A percentile compares a stretch with the other conserved stretches of the same genome.
Conservation (phyloP, 2,113 vertebrate genomes). For the Aegithalos caudatus region DNA sequence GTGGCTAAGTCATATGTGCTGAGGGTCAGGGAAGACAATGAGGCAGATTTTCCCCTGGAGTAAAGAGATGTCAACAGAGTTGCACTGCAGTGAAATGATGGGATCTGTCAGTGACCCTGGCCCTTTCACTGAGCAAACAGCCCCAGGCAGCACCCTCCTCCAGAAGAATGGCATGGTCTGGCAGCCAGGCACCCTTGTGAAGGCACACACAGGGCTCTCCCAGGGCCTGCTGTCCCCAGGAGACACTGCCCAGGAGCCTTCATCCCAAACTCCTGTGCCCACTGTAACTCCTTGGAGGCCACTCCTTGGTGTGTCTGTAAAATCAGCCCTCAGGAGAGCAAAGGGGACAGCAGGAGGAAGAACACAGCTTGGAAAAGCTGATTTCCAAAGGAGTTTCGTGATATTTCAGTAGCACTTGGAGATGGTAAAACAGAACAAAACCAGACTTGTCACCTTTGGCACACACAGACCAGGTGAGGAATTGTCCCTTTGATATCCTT, state of each 20-base stretch:
- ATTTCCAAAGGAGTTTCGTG: background rate
- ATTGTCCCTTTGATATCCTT: background rate
- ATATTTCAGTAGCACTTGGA: background rate
- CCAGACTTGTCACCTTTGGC: background rate
- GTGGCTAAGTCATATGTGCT: constrained; percentile 48
- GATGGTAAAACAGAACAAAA: background rate
- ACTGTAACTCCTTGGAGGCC: fast-evolving
- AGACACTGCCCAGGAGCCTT: background rate
- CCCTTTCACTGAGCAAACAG: constrained; percentile 62
- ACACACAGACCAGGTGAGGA: background rate
- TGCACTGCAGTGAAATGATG: constrained; percentile 27
- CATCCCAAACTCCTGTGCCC: background rate
- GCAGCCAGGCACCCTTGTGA: background rate
- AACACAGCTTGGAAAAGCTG: background rate
- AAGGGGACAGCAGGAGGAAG: background rate
- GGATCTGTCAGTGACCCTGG: constrained; percentile 33
- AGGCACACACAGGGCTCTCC: background rate
- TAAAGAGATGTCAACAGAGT: constrained; percentile 46
- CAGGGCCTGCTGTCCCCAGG: background rate
- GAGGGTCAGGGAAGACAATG: constrained; percentile 59
- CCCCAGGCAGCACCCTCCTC: background rate
- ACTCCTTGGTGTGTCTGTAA: background rate
- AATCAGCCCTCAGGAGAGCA: background rate
- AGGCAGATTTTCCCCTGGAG: constrained; percentile 34
- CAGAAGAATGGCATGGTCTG: constrained; percentile 19